These are phyloP conservation scores for Trinectes maculatus DNA, from an alignment of 2,113 vertebrate genomes.

Conservation along the genomic window DNA sequence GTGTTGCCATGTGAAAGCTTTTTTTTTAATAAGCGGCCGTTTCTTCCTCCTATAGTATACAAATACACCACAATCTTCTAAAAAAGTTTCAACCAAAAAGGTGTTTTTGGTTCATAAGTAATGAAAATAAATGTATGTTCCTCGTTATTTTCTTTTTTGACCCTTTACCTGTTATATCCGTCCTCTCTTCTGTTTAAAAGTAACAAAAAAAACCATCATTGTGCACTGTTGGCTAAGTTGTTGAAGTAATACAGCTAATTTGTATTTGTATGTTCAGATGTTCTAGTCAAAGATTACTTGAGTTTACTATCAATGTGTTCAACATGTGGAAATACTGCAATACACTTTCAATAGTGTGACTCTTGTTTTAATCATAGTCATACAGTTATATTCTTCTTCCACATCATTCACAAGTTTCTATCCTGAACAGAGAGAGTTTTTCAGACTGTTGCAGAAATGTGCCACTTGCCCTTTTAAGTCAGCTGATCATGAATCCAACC, in stretches of 20 bases:
- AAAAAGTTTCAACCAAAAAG: background rate
- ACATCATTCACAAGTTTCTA: background rate
- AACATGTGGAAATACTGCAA: constrained; percentile 61
- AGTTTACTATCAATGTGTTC: constrained; percentile 38
- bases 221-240: constrained; percentile 16
- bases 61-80: background rate
- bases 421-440: constrained; percentile 16
- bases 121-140: constrained; percentile 8
- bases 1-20: constrained; percentile 41
- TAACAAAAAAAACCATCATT: constrained; percentile 25
- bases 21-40: constrained; percentile 12
- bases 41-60: constrained; percentile 1
- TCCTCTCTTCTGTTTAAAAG: constrained; percentile 35
- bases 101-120: constrained; percentile 27
- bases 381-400: background rate
- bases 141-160: background rate
- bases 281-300: constrained; percentile 32
- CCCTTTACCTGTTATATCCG: constrained; percentile 26
- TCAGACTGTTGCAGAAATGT: constrained; percentile 39
- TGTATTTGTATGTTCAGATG: constrained; percentile 26
- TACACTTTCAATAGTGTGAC: constrained; percentile 25
- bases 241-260: background rate
- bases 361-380: background rate
- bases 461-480: constrained; percentile 60
- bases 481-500: constrained; percentile 34